Percentiles rank a stretch among this genome's conserved stretches.
Conservation (phyloP, 2,888 invertebrate genomes). For the Neocrepidodera transversa region DNA sequence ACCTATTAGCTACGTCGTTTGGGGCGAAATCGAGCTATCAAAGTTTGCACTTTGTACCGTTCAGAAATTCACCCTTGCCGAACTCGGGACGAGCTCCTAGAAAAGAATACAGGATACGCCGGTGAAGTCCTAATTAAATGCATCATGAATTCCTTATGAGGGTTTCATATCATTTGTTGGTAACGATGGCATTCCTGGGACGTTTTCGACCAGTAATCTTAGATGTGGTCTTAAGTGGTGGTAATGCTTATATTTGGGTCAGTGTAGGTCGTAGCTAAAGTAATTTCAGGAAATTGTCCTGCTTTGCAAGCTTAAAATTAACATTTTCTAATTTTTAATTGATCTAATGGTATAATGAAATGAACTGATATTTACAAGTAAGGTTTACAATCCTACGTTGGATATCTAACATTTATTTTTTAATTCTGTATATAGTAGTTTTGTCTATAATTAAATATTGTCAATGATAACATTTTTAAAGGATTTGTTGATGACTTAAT, state of each 20-base stretch:
- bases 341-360: too few species aligned
- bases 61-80: conserved; percentile 16
- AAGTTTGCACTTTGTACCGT: conserved; percentile 18
- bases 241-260: neutral
- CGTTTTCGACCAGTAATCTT: conserved; percentile 25
- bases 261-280: neutral
- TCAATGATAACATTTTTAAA: too few species aligned
- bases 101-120: conserved; percentile 18
- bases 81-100: neutral
- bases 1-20: conserved; percentile 24
- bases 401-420: too few species aligned
- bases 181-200: conserved; percentile 34
- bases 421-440: too few species aligned
- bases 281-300: too few species aligned
- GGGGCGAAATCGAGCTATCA: conserved; percentile 25
- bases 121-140: conserved; percentile 25
- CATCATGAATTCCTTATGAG: conserved; percentile 41
- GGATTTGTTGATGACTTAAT: too few species aligned
- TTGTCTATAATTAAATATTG: too few species aligned
- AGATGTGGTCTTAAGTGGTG: neutral
- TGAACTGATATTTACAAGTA: too few species aligned
- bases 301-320: too few species aligned
- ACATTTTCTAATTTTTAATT: too few species aligned
- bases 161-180: conserved; percentile 16
- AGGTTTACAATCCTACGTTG: too few species aligned